Conservation (phyloP, 2,888 invertebrate species). For the Sicus ferrugineus region DNA sequence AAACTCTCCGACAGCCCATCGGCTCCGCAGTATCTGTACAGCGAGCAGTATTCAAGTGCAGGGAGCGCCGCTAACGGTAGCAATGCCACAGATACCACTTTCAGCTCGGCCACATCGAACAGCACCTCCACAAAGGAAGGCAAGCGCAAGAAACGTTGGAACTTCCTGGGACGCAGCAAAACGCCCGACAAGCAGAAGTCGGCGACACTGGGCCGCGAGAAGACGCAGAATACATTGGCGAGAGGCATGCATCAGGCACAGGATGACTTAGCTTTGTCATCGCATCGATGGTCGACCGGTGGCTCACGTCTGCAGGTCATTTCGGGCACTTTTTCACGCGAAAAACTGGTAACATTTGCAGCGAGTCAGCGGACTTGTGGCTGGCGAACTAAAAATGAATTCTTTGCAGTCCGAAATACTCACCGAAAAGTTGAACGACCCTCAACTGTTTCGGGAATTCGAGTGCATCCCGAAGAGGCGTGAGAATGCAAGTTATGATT, state of each 20-base stretch:
- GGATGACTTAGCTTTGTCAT: conserved; percentile 66
- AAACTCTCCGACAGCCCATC: conserved; percentile 54
- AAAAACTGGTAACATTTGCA: conserved; percentile 73
- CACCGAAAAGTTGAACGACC: conserved; percentile 75
- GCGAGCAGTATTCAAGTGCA: neutral
- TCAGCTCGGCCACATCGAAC: conserved; percentile 48
- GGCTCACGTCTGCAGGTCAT: conserved; percentile 75
- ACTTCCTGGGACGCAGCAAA: conserved; percentile 72
- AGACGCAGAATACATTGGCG: conserved; percentile 61
- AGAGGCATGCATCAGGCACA: conserved; percentile 62
- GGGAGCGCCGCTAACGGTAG: conserved; percentile 38
- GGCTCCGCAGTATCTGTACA: conserved; percentile 37
- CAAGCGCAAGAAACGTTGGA: conserved; percentile 74
- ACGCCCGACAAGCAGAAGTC: conserved; percentile 70
- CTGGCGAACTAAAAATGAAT: neutral
- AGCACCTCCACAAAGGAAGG: conserved; percentile 66
- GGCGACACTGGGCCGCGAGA: conserved; percentile 75
- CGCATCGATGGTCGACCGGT: conserved; percentile 76
- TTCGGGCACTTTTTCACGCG: conserved; percentile 80
- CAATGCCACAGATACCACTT: conserved; percentile 37
- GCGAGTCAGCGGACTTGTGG: neutral
- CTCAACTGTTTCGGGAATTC: conserved; percentile 83
- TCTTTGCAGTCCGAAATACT: conserved; percentile 70
- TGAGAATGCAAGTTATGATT: conserved; percentile 73
- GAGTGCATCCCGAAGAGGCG: conserved; percentile 83